Percentiles rank a stretch among this genome's conserved stretches.
These are phyloP conservation scores for Euplexia lucipara DNA, from an alignment of 2,888 invertebrate species.

Conservation along the genomic window DNA sequence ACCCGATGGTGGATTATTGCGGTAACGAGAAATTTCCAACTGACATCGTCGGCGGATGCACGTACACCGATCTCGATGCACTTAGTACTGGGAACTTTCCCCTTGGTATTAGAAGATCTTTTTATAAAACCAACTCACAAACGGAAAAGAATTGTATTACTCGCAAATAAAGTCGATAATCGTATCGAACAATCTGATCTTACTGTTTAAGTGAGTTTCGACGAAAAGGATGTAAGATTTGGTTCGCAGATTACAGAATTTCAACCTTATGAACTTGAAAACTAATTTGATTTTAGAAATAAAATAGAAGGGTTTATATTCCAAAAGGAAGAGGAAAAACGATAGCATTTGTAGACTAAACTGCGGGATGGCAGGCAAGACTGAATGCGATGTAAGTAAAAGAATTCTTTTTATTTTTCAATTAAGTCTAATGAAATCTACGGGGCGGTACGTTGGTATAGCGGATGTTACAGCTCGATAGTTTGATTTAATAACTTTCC, in stretches of 20 bases:
- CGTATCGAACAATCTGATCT: constrained; percentile 41
- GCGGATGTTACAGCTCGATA: constrained; percentile 64
- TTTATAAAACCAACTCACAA: constrained; percentile 49
- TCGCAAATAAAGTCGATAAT: constrained; percentile 61
- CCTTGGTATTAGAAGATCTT: constrained; percentile 62
- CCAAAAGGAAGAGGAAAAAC: constrained; percentile 50
- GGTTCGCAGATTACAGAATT: constrained; percentile 42
- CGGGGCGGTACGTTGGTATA: constrained; percentile 61
- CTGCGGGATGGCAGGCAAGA: constrained; percentile 80
- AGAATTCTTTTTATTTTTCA: constrained; percentile 85
- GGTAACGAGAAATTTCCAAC: constrained; percentile 89
- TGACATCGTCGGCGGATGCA: constrained; percentile 87
- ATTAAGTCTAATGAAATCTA: constrained; percentile 85
- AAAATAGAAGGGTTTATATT: constrained; percentile 41
- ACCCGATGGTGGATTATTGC: constrained; percentile 86
- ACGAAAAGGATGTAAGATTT: constrained; percentile 69
- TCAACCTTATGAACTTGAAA: constrained; percentile 48
- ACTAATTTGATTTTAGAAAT: constrained; percentile 56
- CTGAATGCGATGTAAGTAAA: constrained; percentile 83
- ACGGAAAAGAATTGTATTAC: constrained; percentile 58
- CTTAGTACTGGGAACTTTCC: constrained; percentile 79
- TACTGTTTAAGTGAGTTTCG: constrained; percentile 57
- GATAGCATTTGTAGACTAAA: constrained; percentile 83
- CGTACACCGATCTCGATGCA: constrained; percentile 88
- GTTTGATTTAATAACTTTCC: constrained; percentile 66